phyloP scores from a whole-genome alignment of 2,797 vertebrate genomes.

The Threskiornis aethiopicus region DNA sequence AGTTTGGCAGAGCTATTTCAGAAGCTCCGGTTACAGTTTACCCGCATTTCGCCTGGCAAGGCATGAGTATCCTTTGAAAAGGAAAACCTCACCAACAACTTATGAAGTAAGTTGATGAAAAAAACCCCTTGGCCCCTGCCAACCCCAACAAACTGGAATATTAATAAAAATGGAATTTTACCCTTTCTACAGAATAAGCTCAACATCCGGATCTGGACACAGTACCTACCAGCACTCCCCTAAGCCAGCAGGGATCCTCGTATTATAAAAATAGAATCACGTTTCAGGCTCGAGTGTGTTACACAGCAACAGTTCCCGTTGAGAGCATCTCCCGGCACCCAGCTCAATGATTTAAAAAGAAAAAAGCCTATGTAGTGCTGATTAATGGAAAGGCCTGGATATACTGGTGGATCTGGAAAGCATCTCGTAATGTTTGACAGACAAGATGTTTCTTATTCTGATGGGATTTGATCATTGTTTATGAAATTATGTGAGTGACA shows the following conservation, averaged over 20 bases:
- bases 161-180: slow-evolving; percentile 12
- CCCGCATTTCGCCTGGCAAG: not conserved
- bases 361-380: slow-evolving; percentile 52
- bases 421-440: slow-evolving; percentile 66
- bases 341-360: slow-evolving; percentile 22
- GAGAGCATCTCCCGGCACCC: not conserved
- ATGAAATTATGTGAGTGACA: slow-evolving; percentile 38
- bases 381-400: slow-evolving; percentile 38
- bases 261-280: slow-evolving; percentile 2
- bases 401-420: slow-evolving; percentile 60
- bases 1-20: not conserved
- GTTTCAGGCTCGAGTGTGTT: not conserved
- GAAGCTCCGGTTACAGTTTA: not conserved
- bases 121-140: not conserved
- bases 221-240: not conserved
- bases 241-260: not conserved
- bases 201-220: not conserved
- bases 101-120: not conserved
- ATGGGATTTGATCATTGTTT: slow-evolving; percentile 62
- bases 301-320: slow-evolving; percentile 10
- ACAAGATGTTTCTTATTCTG: slow-evolving; percentile 55
- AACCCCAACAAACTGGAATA: not conserved
- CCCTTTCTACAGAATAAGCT: not conserved
- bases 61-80: not conserved
- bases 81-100: not conserved